phyloP scores from a whole-genome alignment of 2,113 vertebrate species.

The Corythornis vintsioides region DNA sequence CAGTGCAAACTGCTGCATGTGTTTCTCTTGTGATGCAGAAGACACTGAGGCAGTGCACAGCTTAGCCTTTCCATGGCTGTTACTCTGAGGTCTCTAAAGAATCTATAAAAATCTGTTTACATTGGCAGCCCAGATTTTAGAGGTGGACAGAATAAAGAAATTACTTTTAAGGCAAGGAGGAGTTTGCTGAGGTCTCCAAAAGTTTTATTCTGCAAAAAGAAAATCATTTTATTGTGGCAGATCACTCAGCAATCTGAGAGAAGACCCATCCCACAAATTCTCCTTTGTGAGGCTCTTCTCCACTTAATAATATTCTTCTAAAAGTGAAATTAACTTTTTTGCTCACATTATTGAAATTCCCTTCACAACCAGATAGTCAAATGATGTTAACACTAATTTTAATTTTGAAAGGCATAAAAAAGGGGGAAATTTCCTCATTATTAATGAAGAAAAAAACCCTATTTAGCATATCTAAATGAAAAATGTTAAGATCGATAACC shows the following conservation, averaged over 20 bases:
- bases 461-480: conserved; percentile 77
- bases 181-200: neutral
- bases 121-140: neutral
- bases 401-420: conserved; percentile 47
- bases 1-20: neutral
- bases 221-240: neutral
- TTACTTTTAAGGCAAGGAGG: neutral
- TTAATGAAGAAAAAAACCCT: conserved; percentile 63
- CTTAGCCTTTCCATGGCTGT: neutral
- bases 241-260: neutral
- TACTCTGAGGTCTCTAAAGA: neutral
- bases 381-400: conserved; percentile 71
- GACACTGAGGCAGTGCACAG: neutral
- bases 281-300: conserved; percentile 18
- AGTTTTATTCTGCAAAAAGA: conserved; percentile 26
- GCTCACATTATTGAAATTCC: conserved; percentile 62
- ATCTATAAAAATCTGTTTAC: neutral
- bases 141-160: neutral
- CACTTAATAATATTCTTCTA: neutral
- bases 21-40: neutral
- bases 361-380: conserved; percentile 42
- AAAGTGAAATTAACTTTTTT: conserved; percentile 54
- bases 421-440: conserved; percentile 48
- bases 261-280: neutral
- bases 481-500: conserved; percentile 61